A percentile compares a stretch with the other conserved stretches of the same genome.
These are phyloP conservation scores for Uromys caudimaculatus DNA, from an alignment of 2,797 vertebrate species.

Conservation along the genomic window DNA sequence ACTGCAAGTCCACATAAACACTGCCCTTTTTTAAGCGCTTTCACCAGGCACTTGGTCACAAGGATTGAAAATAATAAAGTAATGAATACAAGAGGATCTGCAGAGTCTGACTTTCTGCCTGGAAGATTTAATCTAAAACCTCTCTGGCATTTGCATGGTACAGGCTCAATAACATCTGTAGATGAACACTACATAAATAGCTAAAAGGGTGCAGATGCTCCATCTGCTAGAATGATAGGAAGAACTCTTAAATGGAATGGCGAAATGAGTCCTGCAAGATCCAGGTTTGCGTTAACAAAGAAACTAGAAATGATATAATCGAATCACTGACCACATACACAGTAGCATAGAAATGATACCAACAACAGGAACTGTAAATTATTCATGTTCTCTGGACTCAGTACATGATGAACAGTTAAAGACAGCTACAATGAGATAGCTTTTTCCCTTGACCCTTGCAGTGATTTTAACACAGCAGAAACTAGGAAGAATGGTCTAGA, in stretches of 20 bases:
- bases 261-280: not conserved
- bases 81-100: not conserved
- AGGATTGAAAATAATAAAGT: not conserved
- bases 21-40: not conserved
- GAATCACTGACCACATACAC: not conserved
- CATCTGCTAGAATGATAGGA: not conserved
- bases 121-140: not conserved
- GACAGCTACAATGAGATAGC: not conserved
- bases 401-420: not conserved
- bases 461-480: not conserved
- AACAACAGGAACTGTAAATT: not conserved
- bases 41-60: not conserved
- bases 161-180: not conserved
- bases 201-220: too few species aligned
- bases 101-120: not conserved
- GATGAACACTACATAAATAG: not conserved
- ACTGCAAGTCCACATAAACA: not conserved
- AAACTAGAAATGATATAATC: not conserved
- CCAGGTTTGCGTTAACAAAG: not conserved
- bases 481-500: not conserved
- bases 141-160: not conserved
- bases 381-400: not conserved
- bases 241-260: not conserved
- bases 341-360: not conserved
- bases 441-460: not conserved